Percentiles rank a stretch among this genome's conserved stretches.
Conservation (phyloP, 2,888 invertebrate genomes). For the Keiferia lycopersicella region DNA sequence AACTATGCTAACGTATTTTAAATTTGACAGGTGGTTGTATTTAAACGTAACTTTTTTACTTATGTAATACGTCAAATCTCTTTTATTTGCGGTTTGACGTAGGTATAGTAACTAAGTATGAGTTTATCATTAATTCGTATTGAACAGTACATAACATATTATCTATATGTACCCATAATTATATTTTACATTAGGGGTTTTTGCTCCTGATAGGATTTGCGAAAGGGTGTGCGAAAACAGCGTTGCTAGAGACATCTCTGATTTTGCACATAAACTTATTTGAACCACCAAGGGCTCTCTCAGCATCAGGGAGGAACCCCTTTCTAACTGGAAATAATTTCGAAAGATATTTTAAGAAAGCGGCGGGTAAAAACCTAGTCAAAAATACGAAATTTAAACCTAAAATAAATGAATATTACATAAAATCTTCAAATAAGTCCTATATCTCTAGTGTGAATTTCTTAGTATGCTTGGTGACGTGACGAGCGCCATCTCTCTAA, state of each 20-base stretch:
- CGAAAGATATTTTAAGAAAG: not conserved
- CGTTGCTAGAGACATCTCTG: slow-evolving; percentile 53
- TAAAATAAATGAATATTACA: not conserved
- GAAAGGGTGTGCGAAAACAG: slow-evolving; percentile 15
- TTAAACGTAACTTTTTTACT: too few species aligned
- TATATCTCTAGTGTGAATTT: not conserved
- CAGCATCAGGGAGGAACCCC: not conserved
- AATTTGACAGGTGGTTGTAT: too few species aligned
- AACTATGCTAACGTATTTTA: too few species aligned
- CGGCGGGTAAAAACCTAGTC: not conserved
- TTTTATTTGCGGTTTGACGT: too few species aligned
- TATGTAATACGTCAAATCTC: too few species aligned
- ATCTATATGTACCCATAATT: too few species aligned
- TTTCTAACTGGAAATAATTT: not conserved
- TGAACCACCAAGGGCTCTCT: slow-evolving; percentile 30
- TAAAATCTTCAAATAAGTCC: not conserved
- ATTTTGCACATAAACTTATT: slow-evolving; percentile 39
- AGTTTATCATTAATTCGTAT: too few species aligned
- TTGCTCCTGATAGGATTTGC: not conserved
- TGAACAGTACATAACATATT: too few species aligned
- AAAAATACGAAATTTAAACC: not conserved
- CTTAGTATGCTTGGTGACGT: not conserved
- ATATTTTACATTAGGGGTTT: too few species aligned
- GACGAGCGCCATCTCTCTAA: slow-evolving; percentile 61
- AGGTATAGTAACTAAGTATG: too few species aligned